phyloP scores from a whole-genome alignment of 2,113 vertebrate genomes.

The Corythornis cristatus region DNA sequence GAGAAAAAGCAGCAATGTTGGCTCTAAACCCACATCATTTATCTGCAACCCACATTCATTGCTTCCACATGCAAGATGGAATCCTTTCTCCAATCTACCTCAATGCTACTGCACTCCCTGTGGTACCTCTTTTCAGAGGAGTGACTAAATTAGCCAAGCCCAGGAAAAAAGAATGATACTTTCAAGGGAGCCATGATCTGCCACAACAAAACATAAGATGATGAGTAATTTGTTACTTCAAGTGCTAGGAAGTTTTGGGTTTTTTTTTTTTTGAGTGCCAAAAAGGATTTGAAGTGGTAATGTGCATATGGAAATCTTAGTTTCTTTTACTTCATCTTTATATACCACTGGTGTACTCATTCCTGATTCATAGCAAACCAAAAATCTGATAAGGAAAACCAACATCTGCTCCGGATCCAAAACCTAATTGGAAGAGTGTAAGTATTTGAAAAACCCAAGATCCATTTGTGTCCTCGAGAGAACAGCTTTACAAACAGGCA shows the following conservation, averaged over 20 bases:
- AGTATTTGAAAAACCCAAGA: neutral
- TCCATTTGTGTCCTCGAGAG: neutral
- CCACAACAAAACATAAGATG: neutral
- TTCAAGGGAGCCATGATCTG: constrained; percentile 32
- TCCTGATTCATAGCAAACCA: neutral
- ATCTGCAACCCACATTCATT: constrained; percentile 41
- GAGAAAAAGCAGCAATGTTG: constrained; percentile 23
- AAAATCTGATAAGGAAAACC: neutral
- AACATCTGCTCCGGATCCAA: neutral
- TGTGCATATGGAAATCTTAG: neutral
- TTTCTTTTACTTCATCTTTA: constrained; percentile 12
- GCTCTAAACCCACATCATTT: neutral
- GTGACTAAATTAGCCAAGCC: neutral
- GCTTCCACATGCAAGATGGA: constrained; percentile 26
- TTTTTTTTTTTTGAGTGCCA: neutral
- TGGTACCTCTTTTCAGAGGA: constrained; percentile 1
- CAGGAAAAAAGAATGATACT: constrained; percentile 16
- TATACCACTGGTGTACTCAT: neutral
- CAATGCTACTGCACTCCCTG: neutral
- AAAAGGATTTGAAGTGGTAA: constrained; percentile 21
- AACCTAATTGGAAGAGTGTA: neutral
- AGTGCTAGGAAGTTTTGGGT: neutral
- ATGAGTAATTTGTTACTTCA: constrained; percentile 38
- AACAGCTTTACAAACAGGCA: neutral
- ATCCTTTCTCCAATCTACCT: constrained; percentile 21